Evolutionary conservation across 2,797 vertebrate species (phyloP).

Genomic region (Sebastes paucispinis): DNA sequence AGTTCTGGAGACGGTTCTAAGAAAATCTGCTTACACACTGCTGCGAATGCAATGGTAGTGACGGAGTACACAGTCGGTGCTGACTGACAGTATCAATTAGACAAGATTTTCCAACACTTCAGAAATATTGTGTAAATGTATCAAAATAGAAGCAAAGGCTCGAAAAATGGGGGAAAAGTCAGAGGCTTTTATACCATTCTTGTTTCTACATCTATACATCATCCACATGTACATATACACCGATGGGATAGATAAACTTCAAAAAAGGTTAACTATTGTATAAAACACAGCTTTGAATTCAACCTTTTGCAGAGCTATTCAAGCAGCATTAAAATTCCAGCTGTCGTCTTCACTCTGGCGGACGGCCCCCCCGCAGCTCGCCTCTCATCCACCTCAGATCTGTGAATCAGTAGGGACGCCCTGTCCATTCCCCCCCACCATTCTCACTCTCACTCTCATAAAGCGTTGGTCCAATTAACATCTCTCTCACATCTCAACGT

Average conservation of each 20-base stretch:
- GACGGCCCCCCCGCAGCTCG: slow-evolving; percentile 46
- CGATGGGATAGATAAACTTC: neutral
- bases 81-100: neutral
- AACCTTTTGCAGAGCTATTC: slow-evolving; percentile 13
- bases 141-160: neutral
- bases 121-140: neutral
- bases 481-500: slow-evolving; percentile 45
- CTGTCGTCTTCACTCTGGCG: slow-evolving; percentile 32
- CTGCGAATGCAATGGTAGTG: neutral
- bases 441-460: slow-evolving; percentile 1
- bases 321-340: slow-evolving; percentile 34
- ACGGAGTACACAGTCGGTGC: neutral
- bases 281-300: neutral
- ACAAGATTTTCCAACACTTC: neutral
- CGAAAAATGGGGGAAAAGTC: neutral
- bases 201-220: neutral
- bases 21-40: slow-evolving; percentile 22
- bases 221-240: neutral
- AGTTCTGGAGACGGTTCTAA: slow-evolving; percentile 19
- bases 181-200: neutral
- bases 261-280: neutral
- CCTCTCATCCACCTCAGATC: slow-evolving; percentile 50
- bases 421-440: slow-evolving; percentile 26
- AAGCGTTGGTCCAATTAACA: slow-evolving; percentile 60
- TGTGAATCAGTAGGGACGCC: slow-evolving; percentile 57